Percentiles rank a stretch among this genome's conserved stretches.
These are phyloP conservation scores for Carcinoscorpius rotundicauda DNA, from an alignment of 1,140 invertebrate genomes.

Conservation along the genomic window DNA sequence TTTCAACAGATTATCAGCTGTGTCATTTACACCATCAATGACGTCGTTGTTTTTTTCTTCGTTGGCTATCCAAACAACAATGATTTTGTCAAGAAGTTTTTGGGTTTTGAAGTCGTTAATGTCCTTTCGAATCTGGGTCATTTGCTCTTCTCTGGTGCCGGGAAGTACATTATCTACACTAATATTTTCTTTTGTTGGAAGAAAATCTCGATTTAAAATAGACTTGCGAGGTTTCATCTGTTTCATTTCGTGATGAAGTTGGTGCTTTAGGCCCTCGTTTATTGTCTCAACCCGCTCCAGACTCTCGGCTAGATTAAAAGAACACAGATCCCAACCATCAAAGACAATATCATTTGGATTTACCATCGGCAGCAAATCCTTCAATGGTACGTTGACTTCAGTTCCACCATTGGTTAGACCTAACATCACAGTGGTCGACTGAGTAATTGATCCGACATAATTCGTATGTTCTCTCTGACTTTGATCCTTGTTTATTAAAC, in stretches of 20 bases:
- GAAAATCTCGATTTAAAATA: constrained; percentile 78
- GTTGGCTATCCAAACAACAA: constrained; percentile 89
- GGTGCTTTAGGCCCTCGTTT: constrained; percentile 37
- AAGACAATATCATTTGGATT: constrained; percentile 72
- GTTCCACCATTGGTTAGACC: constrained; percentile 44
- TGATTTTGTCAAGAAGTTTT: constrained; percentile 52
- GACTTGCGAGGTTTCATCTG: constrained; percentile 66
- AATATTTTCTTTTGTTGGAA: constrained; percentile 79
- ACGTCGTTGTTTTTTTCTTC: constrained; percentile 78
- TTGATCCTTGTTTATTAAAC: too few species aligned
- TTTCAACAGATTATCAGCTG: constrained; percentile 57
- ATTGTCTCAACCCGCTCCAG: constrained; percentile 60
- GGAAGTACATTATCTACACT: constrained; percentile 70
- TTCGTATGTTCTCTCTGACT: constrained; percentile 42
- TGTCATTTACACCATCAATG: constrained; percentile 67
- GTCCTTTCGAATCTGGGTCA: constrained; percentile 62
- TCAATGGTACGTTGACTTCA: constrained; percentile 67
- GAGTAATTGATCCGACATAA: constrained; percentile 79
- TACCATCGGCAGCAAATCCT: constrained; percentile 69
- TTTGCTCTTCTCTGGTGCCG: constrained; percentile 47
- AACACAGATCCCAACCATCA: constrained; percentile 92
- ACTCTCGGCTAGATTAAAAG: constrained; percentile 63
- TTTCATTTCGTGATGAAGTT: constrained; percentile 42
- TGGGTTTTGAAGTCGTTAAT: constrained; percentile 61
- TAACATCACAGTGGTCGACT: constrained; percentile 69